Evolutionary conservation across 2,797 vertebrate species (phyloP).

Genomic region (Schizothorax lantsangensis): DNA sequence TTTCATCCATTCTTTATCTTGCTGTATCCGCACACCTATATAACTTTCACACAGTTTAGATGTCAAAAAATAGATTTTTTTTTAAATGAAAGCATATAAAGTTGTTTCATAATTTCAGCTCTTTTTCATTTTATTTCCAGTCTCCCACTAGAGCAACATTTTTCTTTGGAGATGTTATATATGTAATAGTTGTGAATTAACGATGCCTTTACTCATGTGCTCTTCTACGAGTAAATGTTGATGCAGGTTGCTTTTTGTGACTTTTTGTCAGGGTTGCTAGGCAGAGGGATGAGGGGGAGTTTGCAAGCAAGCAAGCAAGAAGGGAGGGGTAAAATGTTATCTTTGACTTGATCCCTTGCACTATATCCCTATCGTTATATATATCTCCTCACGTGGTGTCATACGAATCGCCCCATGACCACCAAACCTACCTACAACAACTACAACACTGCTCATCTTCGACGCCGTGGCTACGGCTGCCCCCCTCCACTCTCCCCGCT

Average conservation of each 20-base stretch:
- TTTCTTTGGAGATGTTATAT: slow-evolving; percentile 39
- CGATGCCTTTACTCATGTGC: slow-evolving; percentile 67
- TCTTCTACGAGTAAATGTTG: slow-evolving; percentile 79
- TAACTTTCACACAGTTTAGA: slow-evolving; percentile 6
- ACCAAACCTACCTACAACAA: slow-evolving; percentile 83
- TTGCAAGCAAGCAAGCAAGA: slow-evolving; percentile 62
- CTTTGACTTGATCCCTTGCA: slow-evolving; percentile 98
- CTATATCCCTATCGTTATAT: slow-evolving; percentile 97
- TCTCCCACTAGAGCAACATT: slow-evolving; percentile 40
- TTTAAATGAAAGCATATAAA: neutral
- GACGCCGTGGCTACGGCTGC: slow-evolving; percentile 73
- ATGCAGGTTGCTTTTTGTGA: slow-evolving; percentile 77
- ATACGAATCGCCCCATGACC: slow-evolving; percentile 90
- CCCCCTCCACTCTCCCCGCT: slow-evolving; percentile 63
- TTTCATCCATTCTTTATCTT: slow-evolving; percentile 17
- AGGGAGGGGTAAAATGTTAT: slow-evolving; percentile 84
- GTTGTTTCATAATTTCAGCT: slow-evolving; percentile 22
- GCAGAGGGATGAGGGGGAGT: slow-evolving; percentile 78
- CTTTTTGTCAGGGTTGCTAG: slow-evolving; percentile 81
- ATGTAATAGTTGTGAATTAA: slow-evolving; percentile 44
- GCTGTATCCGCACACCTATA: slow-evolving; percentile 28
- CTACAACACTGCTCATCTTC: slow-evolving; percentile 74
- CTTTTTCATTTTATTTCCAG: slow-evolving; percentile 28
- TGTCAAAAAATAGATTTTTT: neutral
- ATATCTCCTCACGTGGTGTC: slow-evolving; percentile 94